These are phyloP conservation scores for Carlito syrichta DNA, from an alignment of 2,113 vertebrate species.

Conservation along the genomic window DNA sequence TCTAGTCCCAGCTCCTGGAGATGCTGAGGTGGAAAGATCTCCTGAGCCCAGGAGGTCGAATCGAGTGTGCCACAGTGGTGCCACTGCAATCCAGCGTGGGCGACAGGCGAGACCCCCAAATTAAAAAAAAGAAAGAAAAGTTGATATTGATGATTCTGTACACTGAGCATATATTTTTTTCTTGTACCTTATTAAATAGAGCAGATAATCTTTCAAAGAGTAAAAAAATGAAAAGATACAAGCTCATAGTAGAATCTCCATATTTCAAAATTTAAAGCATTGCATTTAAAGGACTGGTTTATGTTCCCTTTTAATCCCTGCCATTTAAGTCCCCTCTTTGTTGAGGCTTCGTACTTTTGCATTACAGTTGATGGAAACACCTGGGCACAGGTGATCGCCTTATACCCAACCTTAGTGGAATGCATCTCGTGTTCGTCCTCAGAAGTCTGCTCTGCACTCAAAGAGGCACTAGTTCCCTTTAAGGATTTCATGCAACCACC, in stretches of 20 bases:
- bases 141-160: neutral
- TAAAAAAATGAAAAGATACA: neutral
- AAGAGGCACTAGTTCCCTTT: slow-evolving; percentile 97
- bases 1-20: no score
- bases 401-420: slow-evolving; percentile 97
- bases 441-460: slow-evolving; percentile 96
- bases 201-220: neutral
- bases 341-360: slow-evolving; percentile 55
- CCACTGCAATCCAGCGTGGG: no score
- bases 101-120: no score
- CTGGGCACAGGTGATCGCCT: slow-evolving; percentile 97
- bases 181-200: neutral
- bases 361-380: slow-evolving; percentile 95
- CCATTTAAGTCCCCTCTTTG: slow-evolving; percentile 1
- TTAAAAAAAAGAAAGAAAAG: no score
- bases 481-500: slow-evolving; percentile 99
- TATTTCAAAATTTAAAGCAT: neutral
- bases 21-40: no score
- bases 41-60: no score
- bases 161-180: neutral
- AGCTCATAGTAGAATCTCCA: neutral
- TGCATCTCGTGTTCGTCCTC: slow-evolving; percentile 97
- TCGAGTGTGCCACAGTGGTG: no score
- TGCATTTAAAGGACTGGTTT: slow-evolving; percentile 18
- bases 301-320: neutral